Base-by-base conservation (phyloP, 2,888 invertebrate species). In the Lasioglossum malachurum region DNA sequence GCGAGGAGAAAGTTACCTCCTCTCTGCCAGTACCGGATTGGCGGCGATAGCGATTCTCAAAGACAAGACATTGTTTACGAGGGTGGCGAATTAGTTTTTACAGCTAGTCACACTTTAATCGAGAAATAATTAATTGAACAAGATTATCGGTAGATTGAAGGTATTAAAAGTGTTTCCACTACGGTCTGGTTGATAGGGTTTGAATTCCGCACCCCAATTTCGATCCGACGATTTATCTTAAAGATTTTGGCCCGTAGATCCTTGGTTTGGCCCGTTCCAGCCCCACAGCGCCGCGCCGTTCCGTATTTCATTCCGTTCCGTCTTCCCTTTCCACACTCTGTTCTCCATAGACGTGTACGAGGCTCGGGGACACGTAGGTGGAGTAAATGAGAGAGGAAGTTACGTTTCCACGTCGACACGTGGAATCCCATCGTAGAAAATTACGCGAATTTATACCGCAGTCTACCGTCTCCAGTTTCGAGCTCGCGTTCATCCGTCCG, bases 381-480 rank as follows among this genome's bases (percentile, higher is more conserved):
- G 84, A 57, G 77, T 77, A 84, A 82, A 84, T 81, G 81, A 75
- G 57, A 75, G 71, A 78, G 80, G 53, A 79, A 79, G 85, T 57
- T 67, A 82, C 78, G 82, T 82, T 84, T 82, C 82, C 81, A 74
- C 86, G 83, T 78, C 81, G 84, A 90, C 89, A 82, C 89, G 83
- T 89, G 83, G 86, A 89, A 89, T 87, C 67, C 87, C 89, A 90
- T 88, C 83, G 87, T 78, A 77, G 91, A 84, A 88, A 91, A 88
- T 89, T 89, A 85, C 88, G 82, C 83, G 88, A 83, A 87, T 88
- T 86, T 91, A 88, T 91, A 89, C 82, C 77, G 60, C 53, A 67
- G 67, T 71, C 78, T 57, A 23, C 69, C 79, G 69, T 83, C 35
- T 67, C 87, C 67, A 80, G 80, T 78, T 88, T 46, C 80, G 38